A percentile compares a stretch with the other conserved stretches of the same genome.
phyloP scores from a whole-genome alignment of 2,888 invertebrate genomes.

The Nezara viridula region DNA sequence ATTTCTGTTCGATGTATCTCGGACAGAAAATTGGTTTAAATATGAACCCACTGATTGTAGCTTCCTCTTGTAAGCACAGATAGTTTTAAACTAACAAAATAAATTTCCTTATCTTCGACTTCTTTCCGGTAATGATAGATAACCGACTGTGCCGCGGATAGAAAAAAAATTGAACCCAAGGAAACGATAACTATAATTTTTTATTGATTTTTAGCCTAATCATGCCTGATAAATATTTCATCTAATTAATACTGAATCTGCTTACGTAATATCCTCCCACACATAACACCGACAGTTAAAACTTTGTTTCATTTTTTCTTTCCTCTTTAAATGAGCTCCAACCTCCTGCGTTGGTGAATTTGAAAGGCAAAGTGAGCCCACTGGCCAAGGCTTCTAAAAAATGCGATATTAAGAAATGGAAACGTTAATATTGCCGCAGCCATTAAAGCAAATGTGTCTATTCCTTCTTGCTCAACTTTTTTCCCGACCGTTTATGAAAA shows the following conservation, averaged over 20 bases:
- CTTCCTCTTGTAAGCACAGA: too few species aligned
- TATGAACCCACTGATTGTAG: too few species aligned
- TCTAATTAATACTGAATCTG: neutral
- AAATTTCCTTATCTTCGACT: too few species aligned
- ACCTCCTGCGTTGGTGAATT: neutral
- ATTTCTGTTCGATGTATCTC: too few species aligned
- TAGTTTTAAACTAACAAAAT: too few species aligned
- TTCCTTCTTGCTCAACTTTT: slow-evolving; percentile 2
- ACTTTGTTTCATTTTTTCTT: neutral
- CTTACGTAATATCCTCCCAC: neutral
- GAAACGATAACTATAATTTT: too few species aligned
- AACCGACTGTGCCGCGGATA: too few species aligned
- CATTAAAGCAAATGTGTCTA: slow-evolving; percentile 25
- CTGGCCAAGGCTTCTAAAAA: neutral
- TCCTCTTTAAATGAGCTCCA: neutral
- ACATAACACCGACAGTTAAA: neutral
- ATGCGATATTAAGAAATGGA: slow-evolving; percentile 18
- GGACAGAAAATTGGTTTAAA: too few species aligned
- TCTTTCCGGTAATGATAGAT: too few species aligned
- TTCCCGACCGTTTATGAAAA: slow-evolving; percentile 6
- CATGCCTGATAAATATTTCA: neutral
- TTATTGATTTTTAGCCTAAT: neutral
- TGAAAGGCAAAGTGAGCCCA: slow-evolving; percentile 17
- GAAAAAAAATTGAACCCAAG: too few species aligned
- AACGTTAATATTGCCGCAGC: slow-evolving; percentile 36